Evolutionary conservation across 2,797 vertebrate species (phyloP).

Genomic region (Betta splendens): DNA sequence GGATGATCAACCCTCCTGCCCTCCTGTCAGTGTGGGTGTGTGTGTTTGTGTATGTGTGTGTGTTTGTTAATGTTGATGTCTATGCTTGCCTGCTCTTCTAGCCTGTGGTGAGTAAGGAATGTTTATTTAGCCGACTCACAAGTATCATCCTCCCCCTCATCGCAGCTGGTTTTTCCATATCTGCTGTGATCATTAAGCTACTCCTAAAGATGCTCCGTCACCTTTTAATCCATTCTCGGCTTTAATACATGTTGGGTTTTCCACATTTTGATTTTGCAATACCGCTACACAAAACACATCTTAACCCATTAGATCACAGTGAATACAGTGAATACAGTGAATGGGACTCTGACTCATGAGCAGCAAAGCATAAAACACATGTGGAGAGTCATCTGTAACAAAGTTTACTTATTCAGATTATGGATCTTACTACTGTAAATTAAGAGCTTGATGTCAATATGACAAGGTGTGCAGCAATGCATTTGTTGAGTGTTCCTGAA

Average conservation of each 20-base stretch:
- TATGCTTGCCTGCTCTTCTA: conserved; percentile 13
- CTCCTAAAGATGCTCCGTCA: conserved; percentile 3
- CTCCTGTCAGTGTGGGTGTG: neutral
- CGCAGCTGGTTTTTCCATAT: conserved; percentile 16
- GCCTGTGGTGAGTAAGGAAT: neutral
- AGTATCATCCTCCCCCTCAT: conserved; percentile 2
- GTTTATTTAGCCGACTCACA: conserved; percentile 29
- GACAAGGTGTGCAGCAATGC: neutral
- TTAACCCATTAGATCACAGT: neutral
- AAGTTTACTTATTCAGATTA: neutral
- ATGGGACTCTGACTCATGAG: neutral
- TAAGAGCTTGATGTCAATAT: no score
- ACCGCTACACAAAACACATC: neutral
- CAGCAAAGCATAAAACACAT: conserved; percentile 2
- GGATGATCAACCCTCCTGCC: conserved; percentile 5
- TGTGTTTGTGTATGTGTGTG: neutral
- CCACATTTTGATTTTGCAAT: neutral
- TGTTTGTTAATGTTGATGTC: conserved; percentile 34
- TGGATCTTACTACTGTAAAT: neutral
- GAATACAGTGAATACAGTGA: conserved; percentile 14
- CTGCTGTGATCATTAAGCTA: conserved; percentile 6
- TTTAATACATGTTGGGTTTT: neutral
- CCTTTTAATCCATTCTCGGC: neutral
- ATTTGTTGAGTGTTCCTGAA: conserved; percentile 12
- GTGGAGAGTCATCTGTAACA: neutral